Evolutionary conservation across 2,797 vertebrate species (phyloP).

Genomic region (Tachyglossus aculeatus): DNA sequence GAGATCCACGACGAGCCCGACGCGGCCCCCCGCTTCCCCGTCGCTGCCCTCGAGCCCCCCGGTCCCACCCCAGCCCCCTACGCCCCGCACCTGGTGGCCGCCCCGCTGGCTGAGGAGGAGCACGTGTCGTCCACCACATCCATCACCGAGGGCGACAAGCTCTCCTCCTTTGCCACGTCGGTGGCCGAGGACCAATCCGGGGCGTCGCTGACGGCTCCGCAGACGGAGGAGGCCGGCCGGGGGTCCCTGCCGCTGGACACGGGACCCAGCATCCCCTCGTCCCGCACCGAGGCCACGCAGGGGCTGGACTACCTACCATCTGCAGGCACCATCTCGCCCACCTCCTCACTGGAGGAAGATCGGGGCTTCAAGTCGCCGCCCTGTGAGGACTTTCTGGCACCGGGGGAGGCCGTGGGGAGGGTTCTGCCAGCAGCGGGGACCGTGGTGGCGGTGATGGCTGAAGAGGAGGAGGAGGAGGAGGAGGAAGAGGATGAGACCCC

Average conservation of each 20-base stretch:
- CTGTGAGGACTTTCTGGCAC: conserved; percentile 88
- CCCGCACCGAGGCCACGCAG: conserved; percentile 87
- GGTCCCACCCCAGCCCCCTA: conserved; percentile 83
- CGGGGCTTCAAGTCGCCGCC: conserved; percentile 98
- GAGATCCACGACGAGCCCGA: conserved; percentile 96
- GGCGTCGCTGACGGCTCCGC: conserved; percentile 92
- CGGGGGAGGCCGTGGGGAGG: conserved; percentile 71
- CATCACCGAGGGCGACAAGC: conserved; percentile 97
- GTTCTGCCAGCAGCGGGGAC: conserved; percentile 71
- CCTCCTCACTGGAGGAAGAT: conserved; percentile 97
- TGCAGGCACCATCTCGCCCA: conserved; percentile 96
- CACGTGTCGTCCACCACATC: conserved; percentile 97
- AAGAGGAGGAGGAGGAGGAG: conserved; percentile 85
- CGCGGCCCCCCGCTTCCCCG: conserved; percentile 86
- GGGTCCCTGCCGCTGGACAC: conserved; percentile 90
- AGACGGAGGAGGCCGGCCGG: conserved; percentile 91
- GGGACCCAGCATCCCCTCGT: conserved; percentile 86
- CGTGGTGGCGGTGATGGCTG: too few species aligned
- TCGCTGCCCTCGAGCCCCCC: conserved; percentile 84
- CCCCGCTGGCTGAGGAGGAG: conserved; percentile 96
- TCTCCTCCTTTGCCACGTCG: conserved; percentile 96
- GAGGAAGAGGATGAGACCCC: conserved; percentile 84
- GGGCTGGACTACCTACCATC: conserved; percentile 96
- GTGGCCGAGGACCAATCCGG: conserved; percentile 96
- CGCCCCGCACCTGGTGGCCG: conserved; percentile 88